phyloP scores from a whole-genome alignment of 2,113 vertebrate genomes.

The Scomber colias region DNA sequence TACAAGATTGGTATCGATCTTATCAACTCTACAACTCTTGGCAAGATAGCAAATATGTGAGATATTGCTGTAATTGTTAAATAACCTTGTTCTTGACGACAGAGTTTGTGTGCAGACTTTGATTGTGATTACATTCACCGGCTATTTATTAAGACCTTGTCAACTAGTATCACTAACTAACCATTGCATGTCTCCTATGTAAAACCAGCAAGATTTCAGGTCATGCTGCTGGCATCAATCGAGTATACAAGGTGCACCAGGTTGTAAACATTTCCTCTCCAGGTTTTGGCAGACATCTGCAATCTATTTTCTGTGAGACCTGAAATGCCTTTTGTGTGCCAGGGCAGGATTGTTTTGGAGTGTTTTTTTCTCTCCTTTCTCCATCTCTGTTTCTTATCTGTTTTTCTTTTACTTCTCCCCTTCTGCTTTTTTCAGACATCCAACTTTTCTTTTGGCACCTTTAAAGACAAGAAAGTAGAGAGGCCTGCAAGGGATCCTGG shows the following conservation, averaged over 20 bases:
- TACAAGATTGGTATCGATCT: background rate
- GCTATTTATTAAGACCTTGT: background rate
- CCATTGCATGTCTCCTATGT: background rate
- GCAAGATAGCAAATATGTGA: too few species aligned
- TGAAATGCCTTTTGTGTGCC: slow-evolving; percentile 68
- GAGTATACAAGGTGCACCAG: slow-evolving; percentile 63
- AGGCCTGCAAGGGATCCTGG: slow-evolving; percentile 40
- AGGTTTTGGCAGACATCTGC: slow-evolving; percentile 72
- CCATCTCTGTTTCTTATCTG: slow-evolving; percentile 21
- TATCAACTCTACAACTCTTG: background rate
- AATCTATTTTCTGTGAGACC: slow-evolving; percentile 69
- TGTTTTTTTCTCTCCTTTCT: slow-evolving; percentile 10
- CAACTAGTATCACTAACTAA: background rate
- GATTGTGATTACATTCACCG: background rate
- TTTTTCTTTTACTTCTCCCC: slow-evolving; percentile 5
- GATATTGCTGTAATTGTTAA: background rate
- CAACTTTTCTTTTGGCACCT: slow-evolving; percentile 45
- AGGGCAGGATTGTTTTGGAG: slow-evolving; percentile 42
- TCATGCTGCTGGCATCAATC: slow-evolving; percentile 49
- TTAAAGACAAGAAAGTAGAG: slow-evolving; percentile 14
- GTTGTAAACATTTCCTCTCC: slow-evolving; percentile 73
- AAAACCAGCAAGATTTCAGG: slow-evolving; percentile 21
- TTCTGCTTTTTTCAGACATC: slow-evolving; percentile 18
- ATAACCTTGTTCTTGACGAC: background rate
- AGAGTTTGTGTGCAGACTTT: slow-evolving; percentile 1